These are phyloP conservation scores for Odocoileus hemionus DNA, from an alignment of 2,113 vertebrate genomes.

Conservation along the genomic window DNA sequence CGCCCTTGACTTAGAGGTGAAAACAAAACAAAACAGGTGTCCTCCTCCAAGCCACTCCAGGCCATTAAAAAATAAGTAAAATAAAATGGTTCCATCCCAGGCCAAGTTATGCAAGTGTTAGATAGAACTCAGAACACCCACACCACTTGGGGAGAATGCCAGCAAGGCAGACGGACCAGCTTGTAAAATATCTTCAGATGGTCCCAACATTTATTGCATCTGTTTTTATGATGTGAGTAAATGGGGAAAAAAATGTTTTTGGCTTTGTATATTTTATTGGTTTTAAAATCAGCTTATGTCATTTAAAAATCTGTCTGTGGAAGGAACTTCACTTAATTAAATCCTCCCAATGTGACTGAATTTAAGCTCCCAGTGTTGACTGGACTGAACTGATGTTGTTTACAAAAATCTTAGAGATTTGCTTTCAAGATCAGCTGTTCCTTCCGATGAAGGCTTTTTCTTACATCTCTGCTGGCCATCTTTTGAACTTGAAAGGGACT, in stretches of 20 bases:
- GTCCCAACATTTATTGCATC: conserved; percentile 69
- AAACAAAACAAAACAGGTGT: neutral
- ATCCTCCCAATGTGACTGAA: conserved; percentile 65
- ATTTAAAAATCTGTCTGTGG: conserved; percentile 72
- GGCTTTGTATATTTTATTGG: conserved; percentile 68
- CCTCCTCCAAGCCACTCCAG: neutral
- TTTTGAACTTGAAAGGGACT: neutral
- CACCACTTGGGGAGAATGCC: conserved; percentile 52
- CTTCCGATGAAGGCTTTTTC: neutral
- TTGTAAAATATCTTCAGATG: conserved; percentile 78
- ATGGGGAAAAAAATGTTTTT: conserved; percentile 47
- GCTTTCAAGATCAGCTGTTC: neutral
- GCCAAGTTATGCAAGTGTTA: conserved; percentile 55
- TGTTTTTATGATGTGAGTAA: conserved; percentile 74
- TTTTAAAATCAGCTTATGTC: conserved; percentile 74
- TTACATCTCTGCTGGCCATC: neutral
- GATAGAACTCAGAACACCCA: conserved; percentile 68
- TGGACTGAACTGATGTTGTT: conserved; percentile 55
- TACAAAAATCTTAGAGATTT: neutral
- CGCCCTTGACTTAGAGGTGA: neutral
- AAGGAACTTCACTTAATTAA: conserved; percentile 73
- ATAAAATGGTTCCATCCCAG: neutral
- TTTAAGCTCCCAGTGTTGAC: conserved; percentile 65
- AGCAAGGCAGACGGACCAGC: conserved; percentile 75
- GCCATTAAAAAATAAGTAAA: neutral